Evolutionary conservation across 2,797 vertebrate species (phyloP).

Genomic region (Neomorphus geoffroyi): DNA sequence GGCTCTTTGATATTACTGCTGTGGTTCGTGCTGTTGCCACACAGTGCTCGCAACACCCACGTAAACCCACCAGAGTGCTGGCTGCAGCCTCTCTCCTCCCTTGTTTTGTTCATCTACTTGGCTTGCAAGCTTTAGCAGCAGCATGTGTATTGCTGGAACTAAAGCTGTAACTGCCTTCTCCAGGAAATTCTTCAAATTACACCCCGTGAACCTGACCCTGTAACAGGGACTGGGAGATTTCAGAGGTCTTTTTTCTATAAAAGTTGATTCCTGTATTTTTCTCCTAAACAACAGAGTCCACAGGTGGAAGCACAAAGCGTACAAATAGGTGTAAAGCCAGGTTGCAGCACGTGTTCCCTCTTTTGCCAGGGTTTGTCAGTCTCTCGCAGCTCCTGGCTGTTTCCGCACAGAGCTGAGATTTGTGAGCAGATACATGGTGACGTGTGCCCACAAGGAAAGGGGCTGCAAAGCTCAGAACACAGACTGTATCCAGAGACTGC

Average conservation of each 20-base stretch:
- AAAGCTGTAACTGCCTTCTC: neutral
- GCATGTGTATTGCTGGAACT: neutral
- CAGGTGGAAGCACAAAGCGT: neutral
- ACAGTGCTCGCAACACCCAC: neutral
- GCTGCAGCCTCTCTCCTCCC: neutral
- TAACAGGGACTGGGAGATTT: neutral
- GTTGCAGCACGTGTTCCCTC: neutral
- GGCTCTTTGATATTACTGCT: slow-evolving; percentile 6
- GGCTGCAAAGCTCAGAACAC: neutral
- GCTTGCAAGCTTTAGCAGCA: neutral
- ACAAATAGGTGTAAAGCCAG: accelerated
- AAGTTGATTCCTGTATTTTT: neutral
- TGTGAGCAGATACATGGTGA: accelerated
- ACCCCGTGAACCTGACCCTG: neutral
- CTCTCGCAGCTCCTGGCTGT: neutral
- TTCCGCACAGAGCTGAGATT: accelerated
- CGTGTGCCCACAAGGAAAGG: neutral
- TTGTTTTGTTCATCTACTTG: neutral
- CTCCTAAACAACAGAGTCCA: neutral
- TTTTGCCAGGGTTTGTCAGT: accelerated
- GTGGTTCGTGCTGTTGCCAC: neutral
- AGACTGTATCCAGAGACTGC: neutral
- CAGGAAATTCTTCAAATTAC: neutral
- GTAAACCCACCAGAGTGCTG: neutral
- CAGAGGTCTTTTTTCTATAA: neutral